Evolutionary conservation across 2,113 vertebrate species (phyloP).

Genomic region (Craseonycteris thonglongyai): DNA sequence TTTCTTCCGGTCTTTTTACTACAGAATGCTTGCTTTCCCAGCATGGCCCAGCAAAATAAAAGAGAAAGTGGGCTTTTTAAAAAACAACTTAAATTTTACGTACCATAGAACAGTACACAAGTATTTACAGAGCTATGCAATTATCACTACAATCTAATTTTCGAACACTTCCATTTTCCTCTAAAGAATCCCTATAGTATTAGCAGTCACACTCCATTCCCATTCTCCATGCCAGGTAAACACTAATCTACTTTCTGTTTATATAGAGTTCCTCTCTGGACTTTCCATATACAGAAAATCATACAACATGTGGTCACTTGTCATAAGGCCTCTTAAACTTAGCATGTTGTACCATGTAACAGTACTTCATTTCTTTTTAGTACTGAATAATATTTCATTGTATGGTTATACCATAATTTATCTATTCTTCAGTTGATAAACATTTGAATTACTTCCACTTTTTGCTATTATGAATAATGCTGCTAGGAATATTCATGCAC

Average conservation of each 20-base stretch:
- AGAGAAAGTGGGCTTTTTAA: not conserved
- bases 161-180: not conserved
- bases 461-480: not conserved
- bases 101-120: not conserved
- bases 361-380: not conserved
- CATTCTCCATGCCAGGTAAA: not conserved
- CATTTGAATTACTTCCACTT: not conserved
- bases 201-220: not conserved
- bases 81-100: not conserved
- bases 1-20: not conserved
- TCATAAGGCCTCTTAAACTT: not conserved
- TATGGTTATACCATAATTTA: not conserved
- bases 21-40: not conserved
- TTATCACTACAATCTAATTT: not conserved
- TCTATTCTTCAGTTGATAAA: not conserved
- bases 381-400: not conserved
- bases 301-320: not conserved
- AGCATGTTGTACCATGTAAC: not conserved
- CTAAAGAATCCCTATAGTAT: not conserved
- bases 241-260: not conserved
- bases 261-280: not conserved
- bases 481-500: not conserved
- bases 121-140: not conserved
- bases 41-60: not conserved
- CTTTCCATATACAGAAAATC: not conserved